Evolutionary conservation across 2,113 vertebrate species (phyloP).

Genomic region (Probosciger aterrimus): DNA sequence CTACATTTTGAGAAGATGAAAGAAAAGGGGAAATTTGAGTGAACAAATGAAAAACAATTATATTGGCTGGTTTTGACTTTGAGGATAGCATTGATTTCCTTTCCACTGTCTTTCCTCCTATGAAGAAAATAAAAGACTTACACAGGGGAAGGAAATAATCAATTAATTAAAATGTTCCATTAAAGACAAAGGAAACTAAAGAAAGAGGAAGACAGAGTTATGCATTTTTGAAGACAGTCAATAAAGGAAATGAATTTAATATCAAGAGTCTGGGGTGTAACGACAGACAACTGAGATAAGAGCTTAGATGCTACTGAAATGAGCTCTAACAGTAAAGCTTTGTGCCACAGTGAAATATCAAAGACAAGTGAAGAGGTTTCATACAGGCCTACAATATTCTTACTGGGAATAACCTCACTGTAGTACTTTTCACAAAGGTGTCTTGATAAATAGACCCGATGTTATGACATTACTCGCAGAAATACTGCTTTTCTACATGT

Average conservation of each 20-base stretch:
- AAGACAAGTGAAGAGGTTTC: background rate
- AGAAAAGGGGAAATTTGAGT: background rate
- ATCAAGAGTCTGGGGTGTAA: background rate
- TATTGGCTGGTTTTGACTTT: background rate
- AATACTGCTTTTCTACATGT: background rate
- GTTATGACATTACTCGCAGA: background rate
- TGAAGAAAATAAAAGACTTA: background rate
- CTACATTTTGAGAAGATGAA: background rate
- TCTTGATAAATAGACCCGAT: background rate
- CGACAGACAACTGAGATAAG: background rate
- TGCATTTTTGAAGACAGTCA: background rate
- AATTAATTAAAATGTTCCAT: background rate
- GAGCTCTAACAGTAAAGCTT: background rate
- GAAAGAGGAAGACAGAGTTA: background rate
- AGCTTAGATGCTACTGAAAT: background rate
- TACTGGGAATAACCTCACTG: background rate
- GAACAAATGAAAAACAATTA: background rate
- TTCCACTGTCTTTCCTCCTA: background rate
- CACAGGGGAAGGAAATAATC: background rate
- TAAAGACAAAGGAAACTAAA: background rate
- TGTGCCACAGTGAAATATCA: background rate
- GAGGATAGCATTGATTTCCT: background rate
- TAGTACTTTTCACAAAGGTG: background rate
- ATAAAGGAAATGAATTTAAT: background rate
- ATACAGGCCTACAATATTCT: background rate